Evolutionary conservation across 2,113 vertebrate genomes (phyloP).

Genomic region (Mormyrus lacerda): DNA sequence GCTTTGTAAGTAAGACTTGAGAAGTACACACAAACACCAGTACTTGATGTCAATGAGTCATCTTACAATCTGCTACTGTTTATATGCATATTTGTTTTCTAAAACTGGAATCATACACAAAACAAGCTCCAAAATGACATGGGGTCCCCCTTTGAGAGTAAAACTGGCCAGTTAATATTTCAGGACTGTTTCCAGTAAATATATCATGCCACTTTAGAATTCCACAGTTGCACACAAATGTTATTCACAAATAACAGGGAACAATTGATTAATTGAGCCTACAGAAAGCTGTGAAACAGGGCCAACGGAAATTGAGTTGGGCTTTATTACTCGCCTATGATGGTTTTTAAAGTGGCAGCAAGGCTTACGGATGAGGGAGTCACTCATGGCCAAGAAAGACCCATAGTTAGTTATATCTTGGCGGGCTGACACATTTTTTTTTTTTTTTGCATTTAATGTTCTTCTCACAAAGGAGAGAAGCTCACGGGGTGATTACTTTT

Average conservation of each 20-base stretch:
- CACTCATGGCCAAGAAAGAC: neutral
- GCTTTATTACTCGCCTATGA: neutral
- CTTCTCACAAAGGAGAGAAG: neutral
- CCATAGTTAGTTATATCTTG: constrained; percentile 6
- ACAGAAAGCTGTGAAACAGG: neutral
- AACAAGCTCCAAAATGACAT: neutral
- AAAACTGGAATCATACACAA: neutral
- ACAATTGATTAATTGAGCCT: neutral
- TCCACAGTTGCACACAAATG: neutral
- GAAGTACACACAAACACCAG: neutral
- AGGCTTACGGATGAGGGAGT: neutral
- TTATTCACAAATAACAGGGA: neutral
- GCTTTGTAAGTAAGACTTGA: neutral
- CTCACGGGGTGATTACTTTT: neutral
- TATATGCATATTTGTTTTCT: neutral
- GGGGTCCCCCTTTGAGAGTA: neutral
- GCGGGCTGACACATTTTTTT: neutral
- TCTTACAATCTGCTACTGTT: neutral
- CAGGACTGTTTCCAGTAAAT: neutral
- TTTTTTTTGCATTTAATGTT: neutral
- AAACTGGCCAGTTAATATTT: neutral
- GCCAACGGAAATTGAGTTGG: neutral
- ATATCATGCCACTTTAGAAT: neutral
- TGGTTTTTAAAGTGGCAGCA: neutral
- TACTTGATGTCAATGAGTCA: neutral